Evolutionary conservation across 2,888 invertebrate genomes (phyloP), one percentile per base, ranked within the genome.

Genomic region (Nomada hirtipes): DNA sequence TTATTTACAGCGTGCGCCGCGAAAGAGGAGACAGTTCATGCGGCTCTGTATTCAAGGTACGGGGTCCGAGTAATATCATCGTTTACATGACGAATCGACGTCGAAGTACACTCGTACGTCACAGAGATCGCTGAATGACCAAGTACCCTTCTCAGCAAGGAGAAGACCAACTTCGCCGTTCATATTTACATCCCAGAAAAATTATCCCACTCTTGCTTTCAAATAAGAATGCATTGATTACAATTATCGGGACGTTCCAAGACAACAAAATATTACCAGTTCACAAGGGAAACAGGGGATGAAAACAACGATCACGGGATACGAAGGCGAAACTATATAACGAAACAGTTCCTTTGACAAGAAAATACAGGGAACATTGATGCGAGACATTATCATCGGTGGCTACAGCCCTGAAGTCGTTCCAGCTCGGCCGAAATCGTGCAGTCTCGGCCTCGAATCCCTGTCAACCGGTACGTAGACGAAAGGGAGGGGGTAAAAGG

Each of bases 401-500:
- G 52, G 76, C 26, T 78, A 91, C 92, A 90, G 82, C 88, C 89
- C 92, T 92, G 92, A 42, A 44, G 84, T 88, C 87, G 90, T 86
- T 86, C 82, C 79, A 75, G 82, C 70, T 90, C 91, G 91, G 85
- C 63, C 71, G 61, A 68, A 82, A 79, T 91, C 91, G 92, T 88
- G 87, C 82, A 86, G 85, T 82, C 89, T 90, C 90, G 91, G 82
- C 70, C 72, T 57, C 82, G 85, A 77, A 75, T 76, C 82, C 82
- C 89, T 91, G 91, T 91, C 91, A 91, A 90, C 91, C 89, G 89
- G 73, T 89, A 86, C 88, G 85, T 86, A 44, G 79, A 77, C 68
- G 61, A 76, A 69, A 77, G 61, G 64, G 82, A 79, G 86, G 85
- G 86, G 86, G 87, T 80, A 83, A 80, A 88, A 89, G 88, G 90